Evolutionary conservation across 1,140 invertebrate species (phyloP).

Genomic region (Aphelinus certus): DNA sequence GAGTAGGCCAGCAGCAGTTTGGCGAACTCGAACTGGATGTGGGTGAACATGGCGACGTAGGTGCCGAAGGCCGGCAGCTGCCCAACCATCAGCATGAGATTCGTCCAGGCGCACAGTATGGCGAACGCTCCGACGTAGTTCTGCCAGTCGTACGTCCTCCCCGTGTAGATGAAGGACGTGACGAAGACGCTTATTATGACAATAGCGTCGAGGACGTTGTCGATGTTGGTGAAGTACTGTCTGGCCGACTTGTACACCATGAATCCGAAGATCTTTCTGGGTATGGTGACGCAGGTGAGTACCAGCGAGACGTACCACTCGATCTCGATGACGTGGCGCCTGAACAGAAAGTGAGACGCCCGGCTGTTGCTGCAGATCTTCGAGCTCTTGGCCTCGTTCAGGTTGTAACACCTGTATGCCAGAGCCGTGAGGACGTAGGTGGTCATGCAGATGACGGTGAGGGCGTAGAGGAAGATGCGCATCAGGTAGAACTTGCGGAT

Average conservation of each 20-base stretch:
- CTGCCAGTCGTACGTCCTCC: slow-evolving; percentile 68
- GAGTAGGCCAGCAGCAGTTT: slow-evolving; percentile 72
- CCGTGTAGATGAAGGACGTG: slow-evolving; percentile 62
- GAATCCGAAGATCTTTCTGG: slow-evolving; percentile 69
- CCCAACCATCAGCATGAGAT: slow-evolving; percentile 74
- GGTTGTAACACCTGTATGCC: slow-evolving; percentile 63
- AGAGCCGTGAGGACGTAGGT: slow-evolving; percentile 69
- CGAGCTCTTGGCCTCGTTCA: slow-evolving; percentile 50
- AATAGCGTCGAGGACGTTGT: slow-evolving; percentile 71
- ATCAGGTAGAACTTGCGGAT: slow-evolving; percentile 73
- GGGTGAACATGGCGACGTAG: slow-evolving; percentile 76
- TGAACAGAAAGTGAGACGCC: slow-evolving; percentile 63
- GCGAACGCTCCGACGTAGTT: slow-evolving; percentile 74
- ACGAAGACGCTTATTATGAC: slow-evolving; percentile 70
- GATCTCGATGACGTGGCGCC: slow-evolving; percentile 64
- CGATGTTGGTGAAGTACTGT: slow-evolving; percentile 71
- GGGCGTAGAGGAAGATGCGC: slow-evolving; percentile 70
- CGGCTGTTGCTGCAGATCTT: slow-evolving; percentile 67
- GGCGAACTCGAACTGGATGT: slow-evolving; percentile 72
- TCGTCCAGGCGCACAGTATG: slow-evolving; percentile 72
- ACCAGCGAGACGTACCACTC: slow-evolving; percentile 68
- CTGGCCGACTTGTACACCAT: slow-evolving; percentile 68
- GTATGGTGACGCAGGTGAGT: slow-evolving; percentile 68
- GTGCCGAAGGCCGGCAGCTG: slow-evolving; percentile 73
- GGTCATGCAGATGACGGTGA: slow-evolving; percentile 70